Percentiles rank a stretch among this genome's conserved stretches.
Conservation (phyloP, 2,888 invertebrate genomes). For the Hyles lineata region DNA sequence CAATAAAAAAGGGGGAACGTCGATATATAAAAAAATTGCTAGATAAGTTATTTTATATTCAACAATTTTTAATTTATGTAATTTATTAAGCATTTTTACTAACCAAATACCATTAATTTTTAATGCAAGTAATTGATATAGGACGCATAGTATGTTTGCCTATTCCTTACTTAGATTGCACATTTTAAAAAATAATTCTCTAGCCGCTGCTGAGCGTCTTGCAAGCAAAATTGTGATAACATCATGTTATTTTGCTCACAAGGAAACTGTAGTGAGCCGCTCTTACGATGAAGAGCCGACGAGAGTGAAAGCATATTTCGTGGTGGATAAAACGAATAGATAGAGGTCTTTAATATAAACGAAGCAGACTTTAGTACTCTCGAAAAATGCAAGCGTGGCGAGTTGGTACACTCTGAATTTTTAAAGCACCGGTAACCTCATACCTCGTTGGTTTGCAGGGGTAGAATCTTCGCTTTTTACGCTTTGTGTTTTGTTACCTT, state of each 20-base stretch:
- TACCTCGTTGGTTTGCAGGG: conserved; percentile 47
- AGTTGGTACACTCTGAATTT: conserved; percentile 77
- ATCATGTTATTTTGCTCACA: conserved; percentile 17
- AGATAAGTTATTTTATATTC: no score
- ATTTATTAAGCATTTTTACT: no score
- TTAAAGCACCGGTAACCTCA: conserved; percentile 56
- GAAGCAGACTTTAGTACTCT: conserved; percentile 83
- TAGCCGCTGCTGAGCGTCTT: background rate
- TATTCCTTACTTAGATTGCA: background rate
- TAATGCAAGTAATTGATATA: no score
- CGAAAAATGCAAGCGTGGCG: conserved; percentile 79
- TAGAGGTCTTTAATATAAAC: conserved; percentile 85
- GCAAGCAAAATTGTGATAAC: conserved; percentile 22
- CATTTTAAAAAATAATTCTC: background rate
- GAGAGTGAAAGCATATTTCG: conserved; percentile 81
- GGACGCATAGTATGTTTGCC: no score
- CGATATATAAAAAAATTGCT: no score
- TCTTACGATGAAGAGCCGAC: conserved; percentile 62
- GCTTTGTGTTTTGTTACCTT: conserved; percentile 37
- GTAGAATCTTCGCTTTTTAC: conserved; percentile 47
- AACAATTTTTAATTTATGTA: no score
- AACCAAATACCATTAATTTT: no score
- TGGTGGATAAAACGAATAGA: conserved; percentile 83
- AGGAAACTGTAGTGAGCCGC: conserved; percentile 25
- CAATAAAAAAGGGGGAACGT: no score